Evolutionary conservation across 2,888 invertebrate genomes (phyloP), one percentile per base, ranked within the genome.

Genomic region (Perithous albicinctus): DNA sequence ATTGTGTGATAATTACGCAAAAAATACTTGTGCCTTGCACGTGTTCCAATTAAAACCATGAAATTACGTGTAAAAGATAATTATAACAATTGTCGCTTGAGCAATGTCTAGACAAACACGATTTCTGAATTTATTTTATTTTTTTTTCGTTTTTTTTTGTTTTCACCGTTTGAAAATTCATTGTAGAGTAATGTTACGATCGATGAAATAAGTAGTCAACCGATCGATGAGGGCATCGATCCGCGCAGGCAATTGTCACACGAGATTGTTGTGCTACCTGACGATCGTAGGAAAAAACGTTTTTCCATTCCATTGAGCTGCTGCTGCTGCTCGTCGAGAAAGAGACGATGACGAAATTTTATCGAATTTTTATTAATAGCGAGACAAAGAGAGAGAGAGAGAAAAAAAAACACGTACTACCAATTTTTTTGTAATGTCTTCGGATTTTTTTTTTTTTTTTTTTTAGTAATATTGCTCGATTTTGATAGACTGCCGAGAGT

Each of bases 21-120:
- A 89, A 88, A 85, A 88, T n/a, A n/a, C n/a, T 88, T 91, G 92
- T 91, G 92, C 91, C 91, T 92, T 91, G 90, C 90, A 90, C 91
- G 91, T 91, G 90, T 90, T 90, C 88, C 86, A 77, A 75, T 73
- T 78, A 80, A 78, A 75, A 84, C 75, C 61, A 82, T 76, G 15
- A 38, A 78, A 77, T 63, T 79, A 78, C 76, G 69, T 76, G 10
- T 51, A 67, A 12, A 51, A 18, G n/a, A 43, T 43, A 46, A 20
- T 18, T 12, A 54, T 23, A 54, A 54, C 23, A 51, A 67, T 63
- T 67, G 67, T 74, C 56, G 67, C 61, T 70, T 66, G 67, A 46
- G 61, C 46, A 67, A 77, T 61, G 46, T 56, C n/a, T 51, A 23
- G n/a, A n/a, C n/a, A n/a, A n/a, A 41, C 32, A 66, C 59, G 61